These are phyloP conservation scores for Pterocles orientalis DNA, from an alignment of 2,113 vertebrate genomes.

Conservation along the genomic window DNA sequence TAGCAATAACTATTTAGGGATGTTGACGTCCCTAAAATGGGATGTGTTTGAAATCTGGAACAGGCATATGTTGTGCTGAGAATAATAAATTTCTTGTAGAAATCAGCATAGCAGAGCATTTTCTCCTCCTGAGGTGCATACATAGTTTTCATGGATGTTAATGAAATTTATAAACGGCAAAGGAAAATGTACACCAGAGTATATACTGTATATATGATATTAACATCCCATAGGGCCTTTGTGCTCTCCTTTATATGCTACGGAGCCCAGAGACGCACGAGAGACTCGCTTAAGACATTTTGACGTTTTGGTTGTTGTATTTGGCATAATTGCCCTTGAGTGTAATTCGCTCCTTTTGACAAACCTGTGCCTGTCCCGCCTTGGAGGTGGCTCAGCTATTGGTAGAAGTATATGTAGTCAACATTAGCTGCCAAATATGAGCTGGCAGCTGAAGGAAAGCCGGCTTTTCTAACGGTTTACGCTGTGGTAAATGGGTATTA, in stretches of 20 bases:
- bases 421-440: background rate
- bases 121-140: conserved; percentile 28
- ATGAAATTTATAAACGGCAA: background rate
- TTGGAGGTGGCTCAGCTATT: background rate
- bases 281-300: background rate
- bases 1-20: conserved; percentile 13
- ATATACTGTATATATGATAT: background rate
- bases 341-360: background rate
- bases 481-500: background rate
- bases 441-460: background rate
- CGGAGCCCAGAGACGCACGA: background rate
- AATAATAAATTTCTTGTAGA: conserved; percentile 47
- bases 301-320: conserved; percentile 16
- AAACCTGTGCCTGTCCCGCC: background rate
- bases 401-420: background rate
- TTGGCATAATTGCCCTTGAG: background rate
- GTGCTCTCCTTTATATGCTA: background rate
- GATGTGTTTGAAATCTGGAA: background rate
- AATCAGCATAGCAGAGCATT: conserved; percentile 7
- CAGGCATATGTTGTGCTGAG: conserved; percentile 1
- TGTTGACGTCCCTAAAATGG: background rate
- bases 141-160: conserved; percentile 31
- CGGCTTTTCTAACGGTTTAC: background rate
- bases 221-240: background rate
- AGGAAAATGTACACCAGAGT: background rate